Conservation (phyloP, 2,113 vertebrate genomes). For the Cyprinodon tularosa region DNA sequence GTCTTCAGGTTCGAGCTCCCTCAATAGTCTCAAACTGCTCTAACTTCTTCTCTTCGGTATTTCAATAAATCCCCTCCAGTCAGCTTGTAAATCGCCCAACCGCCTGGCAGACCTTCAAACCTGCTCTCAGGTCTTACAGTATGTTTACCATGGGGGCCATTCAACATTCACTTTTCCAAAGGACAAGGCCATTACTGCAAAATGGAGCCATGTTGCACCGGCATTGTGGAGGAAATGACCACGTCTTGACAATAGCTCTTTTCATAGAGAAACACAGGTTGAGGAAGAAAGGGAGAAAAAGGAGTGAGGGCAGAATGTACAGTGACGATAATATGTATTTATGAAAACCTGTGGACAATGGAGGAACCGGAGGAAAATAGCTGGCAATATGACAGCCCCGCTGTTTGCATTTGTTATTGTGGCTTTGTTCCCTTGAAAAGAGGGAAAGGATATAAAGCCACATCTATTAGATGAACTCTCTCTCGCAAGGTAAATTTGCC, state of each 20-base stretch:
- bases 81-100: slow-evolving; percentile 17
- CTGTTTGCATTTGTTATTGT: slow-evolving; percentile 69
- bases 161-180: slow-evolving; percentile 53
- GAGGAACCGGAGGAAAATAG: slow-evolving; percentile 60
- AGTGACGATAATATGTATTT: slow-evolving; percentile 67
- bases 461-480: slow-evolving; percentile 78
- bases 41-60: not conserved
- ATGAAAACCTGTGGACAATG: slow-evolving; percentile 73
- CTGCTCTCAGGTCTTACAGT: slow-evolving; percentile 55
- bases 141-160: slow-evolving; percentile 60
- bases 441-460: slow-evolving; percentile 68
- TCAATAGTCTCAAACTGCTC: not conserved
- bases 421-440: slow-evolving; percentile 73
- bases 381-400: slow-evolving; percentile 48
- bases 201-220: slow-evolving; percentile 62
- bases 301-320: slow-evolving; percentile 47
- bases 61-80: slow-evolving; percentile 39
- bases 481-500: slow-evolving; percentile 69
- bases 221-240: slow-evolving; percentile 70
- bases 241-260: slow-evolving; percentile 70
- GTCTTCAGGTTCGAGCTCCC: not conserved
- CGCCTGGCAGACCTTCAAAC: slow-evolving; percentile 63
- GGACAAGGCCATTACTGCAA: slow-evolving; percentile 62
- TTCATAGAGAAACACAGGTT: slow-evolving; percentile 44
- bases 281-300: not conserved